phyloP scores from a whole-genome alignment of 2,113 vertebrate genomes.

The Brienomyrus longianalis region DNA sequence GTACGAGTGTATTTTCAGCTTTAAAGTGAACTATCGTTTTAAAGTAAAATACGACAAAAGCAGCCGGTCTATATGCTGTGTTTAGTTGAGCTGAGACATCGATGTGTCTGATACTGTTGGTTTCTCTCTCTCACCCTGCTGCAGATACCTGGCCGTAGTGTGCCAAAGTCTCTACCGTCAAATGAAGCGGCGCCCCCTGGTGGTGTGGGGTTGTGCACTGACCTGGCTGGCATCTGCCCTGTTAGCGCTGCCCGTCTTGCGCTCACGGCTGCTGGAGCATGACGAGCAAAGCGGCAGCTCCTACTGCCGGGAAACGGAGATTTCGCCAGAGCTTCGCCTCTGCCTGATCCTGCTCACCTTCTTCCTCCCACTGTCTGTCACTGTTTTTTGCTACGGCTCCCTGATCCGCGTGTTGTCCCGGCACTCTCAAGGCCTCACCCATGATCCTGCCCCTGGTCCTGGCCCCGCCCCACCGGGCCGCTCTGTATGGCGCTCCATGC shows the following conservation, averaged over 20 bases:
- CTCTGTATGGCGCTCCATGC: conserved; percentile 64
- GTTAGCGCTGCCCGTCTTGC: conserved; percentile 55
- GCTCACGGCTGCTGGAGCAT: conserved; percentile 48
- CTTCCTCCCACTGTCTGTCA: conserved; percentile 58
- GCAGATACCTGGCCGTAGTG: conserved; percentile 61
- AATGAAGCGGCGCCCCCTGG: conserved; percentile 47
- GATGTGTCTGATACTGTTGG: neutral
- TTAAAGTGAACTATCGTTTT: neutral
- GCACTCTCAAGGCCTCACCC: conserved; percentile 47
- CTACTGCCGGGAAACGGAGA: conserved; percentile 38
- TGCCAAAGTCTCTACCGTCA: conserved; percentile 33
- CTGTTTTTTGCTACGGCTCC: conserved; percentile 61
- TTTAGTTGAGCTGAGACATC: neutral
- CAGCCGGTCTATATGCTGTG: no score
- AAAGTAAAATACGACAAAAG: neutral
- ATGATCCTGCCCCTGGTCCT: neutral
- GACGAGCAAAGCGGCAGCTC: neutral
- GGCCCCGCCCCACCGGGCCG: conserved; percentile 48
- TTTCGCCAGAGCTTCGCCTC: conserved; percentile 31
- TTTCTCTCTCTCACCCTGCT: conserved; percentile 10
- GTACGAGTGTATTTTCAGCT: neutral
- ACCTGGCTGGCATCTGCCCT: conserved; percentile 60
- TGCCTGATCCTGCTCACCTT: conserved; percentile 55
- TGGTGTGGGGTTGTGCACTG: conserved; percentile 36
- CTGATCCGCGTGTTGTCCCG: conserved; percentile 56